These are phyloP conservation scores for Anorthoa munda DNA, from an alignment of 2,888 invertebrate species.

Conservation along the genomic window DNA sequence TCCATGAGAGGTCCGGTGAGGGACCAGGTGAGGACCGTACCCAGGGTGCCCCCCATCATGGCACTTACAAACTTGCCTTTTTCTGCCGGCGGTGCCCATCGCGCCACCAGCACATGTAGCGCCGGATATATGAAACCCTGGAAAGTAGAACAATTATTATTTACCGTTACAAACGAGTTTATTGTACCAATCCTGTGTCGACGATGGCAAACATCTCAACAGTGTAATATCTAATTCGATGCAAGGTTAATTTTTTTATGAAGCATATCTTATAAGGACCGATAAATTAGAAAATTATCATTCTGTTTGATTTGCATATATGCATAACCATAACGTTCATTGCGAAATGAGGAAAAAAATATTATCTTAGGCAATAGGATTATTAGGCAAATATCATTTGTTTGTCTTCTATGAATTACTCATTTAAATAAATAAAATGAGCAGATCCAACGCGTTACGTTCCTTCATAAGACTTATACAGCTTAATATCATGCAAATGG, in stretches of 20 bases:
- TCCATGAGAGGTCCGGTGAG: conserved; percentile 92
- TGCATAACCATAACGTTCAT: conserved; percentile 2
- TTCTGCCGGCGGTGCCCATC: conserved; percentile 94
- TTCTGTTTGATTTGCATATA: conserved; percentile 29
- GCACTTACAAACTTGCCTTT: conserved; percentile 94
- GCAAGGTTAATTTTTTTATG: conserved; percentile 30
- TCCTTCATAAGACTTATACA: not conserved
- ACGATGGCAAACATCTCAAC: not conserved
- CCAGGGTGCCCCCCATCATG: conserved; percentile 94
- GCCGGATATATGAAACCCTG: conserved; percentile 92
- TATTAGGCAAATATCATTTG: conserved; percentile 30
- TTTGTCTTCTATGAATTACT: conserved; percentile 23
- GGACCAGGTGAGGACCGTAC: conserved; percentile 93
- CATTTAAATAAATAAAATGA: conserved; percentile 18
- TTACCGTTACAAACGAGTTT: conserved; percentile 48
- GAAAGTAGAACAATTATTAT: conserved; percentile 63
- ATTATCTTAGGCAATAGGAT: conserved; percentile 4
- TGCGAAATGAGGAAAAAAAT: conserved; percentile 39
- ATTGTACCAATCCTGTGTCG: conserved; percentile 27
- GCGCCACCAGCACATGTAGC: conserved; percentile 92
- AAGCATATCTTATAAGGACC: conserved; percentile 9
- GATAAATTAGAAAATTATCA: conserved; percentile 35
- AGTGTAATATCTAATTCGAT: conserved; percentile 15
- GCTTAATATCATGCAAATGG: not conserved
- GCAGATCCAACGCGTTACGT: not conserved